phyloP scores from a whole-genome alignment of 2,113 vertebrate species.

The Phylloscopus whistleri region DNA sequence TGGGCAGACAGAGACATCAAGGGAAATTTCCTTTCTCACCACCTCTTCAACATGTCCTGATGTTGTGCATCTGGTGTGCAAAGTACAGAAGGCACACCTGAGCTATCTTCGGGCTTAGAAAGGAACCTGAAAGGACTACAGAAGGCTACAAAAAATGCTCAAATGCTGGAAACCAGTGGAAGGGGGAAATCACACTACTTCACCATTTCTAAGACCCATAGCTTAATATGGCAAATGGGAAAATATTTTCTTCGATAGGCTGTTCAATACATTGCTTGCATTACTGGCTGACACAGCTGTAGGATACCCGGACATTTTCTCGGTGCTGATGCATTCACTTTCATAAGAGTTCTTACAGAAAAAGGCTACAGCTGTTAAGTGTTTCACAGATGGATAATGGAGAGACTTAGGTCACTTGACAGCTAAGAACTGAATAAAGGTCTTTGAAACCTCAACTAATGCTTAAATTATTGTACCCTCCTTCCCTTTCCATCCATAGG shows the following conservation, averaged over 20 bases:
- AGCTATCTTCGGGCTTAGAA: not conserved
- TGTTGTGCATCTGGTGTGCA: too few relatives aligned
- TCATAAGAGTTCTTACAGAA: not conserved
- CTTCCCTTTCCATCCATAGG: not conserved
- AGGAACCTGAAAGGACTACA: not conserved
- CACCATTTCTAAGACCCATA: not conserved
- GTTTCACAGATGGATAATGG: not conserved
- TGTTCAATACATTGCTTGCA: not conserved
- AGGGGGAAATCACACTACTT: not conserved
- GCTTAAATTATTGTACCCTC: not conserved
- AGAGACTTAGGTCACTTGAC: not conserved
- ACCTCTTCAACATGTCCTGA: not conserved
- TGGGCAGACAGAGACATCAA: rapidly evolving
- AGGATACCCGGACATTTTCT: not conserved
- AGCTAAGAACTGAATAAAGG: not conserved
- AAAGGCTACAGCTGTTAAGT: not conserved
- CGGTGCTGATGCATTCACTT: not conserved
- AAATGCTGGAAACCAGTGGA: not conserved
- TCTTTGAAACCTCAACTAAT: not conserved
- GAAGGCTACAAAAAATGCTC: not conserved
- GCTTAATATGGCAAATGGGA: not conserved
- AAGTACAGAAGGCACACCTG: not conserved
- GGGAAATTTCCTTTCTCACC: not conserved
- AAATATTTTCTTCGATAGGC: not conserved
- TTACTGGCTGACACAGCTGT: not conserved